phyloP scores from a whole-genome alignment of 2,797 vertebrate genomes.

The Epinephelus coioides region DNA sequence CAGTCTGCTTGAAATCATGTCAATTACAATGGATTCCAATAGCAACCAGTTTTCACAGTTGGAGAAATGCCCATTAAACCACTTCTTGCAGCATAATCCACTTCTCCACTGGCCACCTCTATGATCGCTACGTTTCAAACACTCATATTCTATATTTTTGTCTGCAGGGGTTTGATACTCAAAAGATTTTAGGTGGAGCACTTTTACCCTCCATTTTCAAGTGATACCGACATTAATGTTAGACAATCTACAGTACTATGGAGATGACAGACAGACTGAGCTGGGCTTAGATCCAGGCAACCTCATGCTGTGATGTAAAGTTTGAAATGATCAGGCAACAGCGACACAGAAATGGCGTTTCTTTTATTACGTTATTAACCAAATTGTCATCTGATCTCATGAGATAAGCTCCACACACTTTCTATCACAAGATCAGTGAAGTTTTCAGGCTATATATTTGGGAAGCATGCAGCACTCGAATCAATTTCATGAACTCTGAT shows the following conservation, averaged over 20 bases:
- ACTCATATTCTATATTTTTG: neutral
- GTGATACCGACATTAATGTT: slow-evolving; percentile 65
- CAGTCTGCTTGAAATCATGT: slow-evolving; percentile 28
- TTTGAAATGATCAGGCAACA: slow-evolving; percentile 79
- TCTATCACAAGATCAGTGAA: slow-evolving; percentile 70
- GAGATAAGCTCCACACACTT: slow-evolving; percentile 56
- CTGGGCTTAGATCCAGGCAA: slow-evolving; percentile 67
- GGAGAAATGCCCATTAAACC: slow-evolving; percentile 25
- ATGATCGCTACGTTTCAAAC: slow-evolving; percentile 11
- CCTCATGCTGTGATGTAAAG: slow-evolving; percentile 84
- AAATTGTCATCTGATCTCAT: slow-evolving; percentile 69
- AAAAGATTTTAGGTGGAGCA: slow-evolving; percentile 65
- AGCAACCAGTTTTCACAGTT: slow-evolving; percentile 23
- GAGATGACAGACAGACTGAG: slow-evolving; percentile 70
- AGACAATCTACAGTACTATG: slow-evolving; percentile 70
- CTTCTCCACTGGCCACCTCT: slow-evolving; percentile 22
- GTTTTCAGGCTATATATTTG: slow-evolving; percentile 62
- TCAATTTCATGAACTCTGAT: slow-evolving; percentile 80
- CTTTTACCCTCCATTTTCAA: slow-evolving; percentile 59
- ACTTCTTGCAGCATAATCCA: slow-evolving; percentile 20
- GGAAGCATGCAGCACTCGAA: slow-evolving; percentile 79
- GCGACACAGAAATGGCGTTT: slow-evolving; percentile 80
- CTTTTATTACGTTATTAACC: slow-evolving; percentile 48
- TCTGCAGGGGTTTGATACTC: slow-evolving; percentile 57
- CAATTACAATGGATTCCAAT: slow-evolving; percentile 23